A percentile compares a stretch with the other conserved stretches of the same genome.
phyloP scores from a whole-genome alignment of 2,888 invertebrate genomes.

The Hyposoter dolosus region DNA sequence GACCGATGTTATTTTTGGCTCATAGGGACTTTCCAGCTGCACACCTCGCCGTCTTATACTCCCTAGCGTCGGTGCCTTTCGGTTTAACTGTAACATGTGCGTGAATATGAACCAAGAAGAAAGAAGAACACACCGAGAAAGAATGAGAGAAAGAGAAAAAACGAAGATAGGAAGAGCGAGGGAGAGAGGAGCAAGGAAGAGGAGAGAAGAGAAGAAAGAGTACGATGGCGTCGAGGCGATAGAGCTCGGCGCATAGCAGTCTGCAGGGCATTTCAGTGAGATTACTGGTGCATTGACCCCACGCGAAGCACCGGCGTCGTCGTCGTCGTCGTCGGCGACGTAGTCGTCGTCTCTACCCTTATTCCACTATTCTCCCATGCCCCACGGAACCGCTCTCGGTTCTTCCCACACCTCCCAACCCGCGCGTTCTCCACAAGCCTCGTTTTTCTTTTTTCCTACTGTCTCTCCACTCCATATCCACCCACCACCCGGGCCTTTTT shows the following conservation, averaged over 20 bases:
- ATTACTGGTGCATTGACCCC: slow-evolving; percentile 82
- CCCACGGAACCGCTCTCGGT: slow-evolving; percentile 43
- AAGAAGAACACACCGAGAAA: slow-evolving; percentile 3
- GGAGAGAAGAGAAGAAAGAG: slow-evolving; percentile 38
- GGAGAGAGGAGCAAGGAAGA: slow-evolving; percentile 22
- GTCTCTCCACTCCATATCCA: slow-evolving; percentile 23
- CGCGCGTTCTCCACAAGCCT: slow-evolving; percentile 17
- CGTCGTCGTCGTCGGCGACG: slow-evolving; percentile 62
- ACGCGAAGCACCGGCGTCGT: slow-evolving; percentile 65
- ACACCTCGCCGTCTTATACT: slow-evolving; percentile 60
- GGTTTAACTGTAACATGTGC: slow-evolving; percentile 60
- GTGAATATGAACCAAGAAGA: slow-evolving; percentile 38
- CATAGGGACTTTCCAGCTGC: slow-evolving; percentile 73
- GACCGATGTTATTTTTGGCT: slow-evolving; percentile 71
- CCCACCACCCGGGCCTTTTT: slow-evolving; percentile 15
- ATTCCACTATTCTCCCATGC: slow-evolving; percentile 48
- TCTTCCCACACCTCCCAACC: slow-evolving; percentile 47
- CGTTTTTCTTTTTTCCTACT: slow-evolving; percentile 32
- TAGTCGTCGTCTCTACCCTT: slow-evolving; percentile 56
- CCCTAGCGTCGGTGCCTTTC: slow-evolving; percentile 53
- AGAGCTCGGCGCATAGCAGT: slow-evolving; percentile 73
- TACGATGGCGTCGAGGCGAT: slow-evolving; percentile 71
- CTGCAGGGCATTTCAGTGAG: slow-evolving; percentile 81
- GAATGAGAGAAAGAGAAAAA: slow-evolving; percentile 31
- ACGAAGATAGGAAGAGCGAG: slow-evolving; percentile 27